Percentiles rank a stretch among this genome's conserved stretches.
Conservation (phyloP, 2,797 vertebrate species). For the Emydoidea blandingii region DNA sequence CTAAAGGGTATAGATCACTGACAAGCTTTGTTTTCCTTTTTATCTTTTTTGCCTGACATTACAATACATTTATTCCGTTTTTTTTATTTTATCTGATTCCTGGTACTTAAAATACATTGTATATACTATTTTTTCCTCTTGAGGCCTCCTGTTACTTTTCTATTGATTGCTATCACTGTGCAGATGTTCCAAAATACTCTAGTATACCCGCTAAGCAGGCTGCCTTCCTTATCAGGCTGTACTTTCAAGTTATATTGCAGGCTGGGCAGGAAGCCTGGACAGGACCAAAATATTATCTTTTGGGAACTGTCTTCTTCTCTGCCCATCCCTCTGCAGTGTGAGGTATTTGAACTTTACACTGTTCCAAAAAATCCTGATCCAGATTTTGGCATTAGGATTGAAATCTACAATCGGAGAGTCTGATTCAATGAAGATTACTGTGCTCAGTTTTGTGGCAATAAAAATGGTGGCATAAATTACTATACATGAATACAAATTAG, state of each 20-base stretch:
- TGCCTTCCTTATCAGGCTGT: neutral
- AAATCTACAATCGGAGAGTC: neutral
- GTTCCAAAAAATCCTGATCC: neutral
- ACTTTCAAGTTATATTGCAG: neutral
- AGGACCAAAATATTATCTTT: neutral
- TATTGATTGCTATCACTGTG: neutral
- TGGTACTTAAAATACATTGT: neutral
- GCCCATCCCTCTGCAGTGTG: neutral
- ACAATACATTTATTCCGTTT: neutral
- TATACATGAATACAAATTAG: neutral
- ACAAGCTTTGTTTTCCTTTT: neutral
- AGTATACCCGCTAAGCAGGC: rapidly evolving
- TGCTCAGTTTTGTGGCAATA: neutral
- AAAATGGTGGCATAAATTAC: neutral
- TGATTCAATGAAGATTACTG: neutral
- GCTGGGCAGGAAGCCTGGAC: neutral
- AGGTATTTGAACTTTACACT: neutral
- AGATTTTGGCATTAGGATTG: neutral
- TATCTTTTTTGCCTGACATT: neutral
- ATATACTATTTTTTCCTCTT: neutral
- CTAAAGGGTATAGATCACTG: neutral
- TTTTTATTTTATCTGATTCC: neutral
- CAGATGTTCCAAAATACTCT: neutral
- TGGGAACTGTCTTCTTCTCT: neutral
- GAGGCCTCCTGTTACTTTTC: neutral